These are phyloP conservation scores for Helogale parvula DNA, from an alignment of 2,113 vertebrate genomes.

Conservation along the genomic window DNA sequence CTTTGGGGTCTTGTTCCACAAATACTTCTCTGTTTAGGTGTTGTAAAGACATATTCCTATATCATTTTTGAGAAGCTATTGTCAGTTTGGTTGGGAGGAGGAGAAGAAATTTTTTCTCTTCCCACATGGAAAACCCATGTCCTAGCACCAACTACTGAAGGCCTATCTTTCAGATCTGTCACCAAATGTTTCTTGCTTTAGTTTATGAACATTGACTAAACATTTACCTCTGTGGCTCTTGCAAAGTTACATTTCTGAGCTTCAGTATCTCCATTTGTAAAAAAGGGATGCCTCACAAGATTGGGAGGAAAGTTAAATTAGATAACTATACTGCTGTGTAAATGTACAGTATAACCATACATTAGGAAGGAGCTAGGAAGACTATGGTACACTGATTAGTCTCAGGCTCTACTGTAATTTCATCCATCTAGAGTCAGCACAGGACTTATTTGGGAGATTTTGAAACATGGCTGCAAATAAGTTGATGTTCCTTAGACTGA, in stretches of 20 bases:
- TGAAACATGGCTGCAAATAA: slow-evolving; percentile 1
- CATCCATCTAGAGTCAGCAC: neutral
- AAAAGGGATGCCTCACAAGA: neutral
- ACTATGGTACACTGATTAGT: neutral
- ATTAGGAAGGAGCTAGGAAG: neutral
- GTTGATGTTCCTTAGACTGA: neutral
- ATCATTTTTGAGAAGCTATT: neutral
- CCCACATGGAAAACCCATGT: neutral
- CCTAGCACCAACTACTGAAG: neutral
- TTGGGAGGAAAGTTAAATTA: neutral
- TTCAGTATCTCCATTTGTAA: neutral
- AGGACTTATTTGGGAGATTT: neutral
- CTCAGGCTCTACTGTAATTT: neutral
- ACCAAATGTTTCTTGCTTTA: neutral
- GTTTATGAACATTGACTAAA: neutral
- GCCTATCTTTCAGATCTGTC: neutral
- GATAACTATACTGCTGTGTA: neutral
- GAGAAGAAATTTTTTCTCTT: neutral
- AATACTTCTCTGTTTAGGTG: neutral
- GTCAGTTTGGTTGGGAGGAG: neutral
- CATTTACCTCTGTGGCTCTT: neutral
- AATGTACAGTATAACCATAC: neutral
- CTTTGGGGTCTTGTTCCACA: neutral
- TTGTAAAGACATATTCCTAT: neutral
- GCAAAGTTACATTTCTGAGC: neutral